These are phyloP conservation scores for Propithecus perrieri DNA, from an alignment of 2,797 vertebrate species.

Conservation along the genomic window DNA sequence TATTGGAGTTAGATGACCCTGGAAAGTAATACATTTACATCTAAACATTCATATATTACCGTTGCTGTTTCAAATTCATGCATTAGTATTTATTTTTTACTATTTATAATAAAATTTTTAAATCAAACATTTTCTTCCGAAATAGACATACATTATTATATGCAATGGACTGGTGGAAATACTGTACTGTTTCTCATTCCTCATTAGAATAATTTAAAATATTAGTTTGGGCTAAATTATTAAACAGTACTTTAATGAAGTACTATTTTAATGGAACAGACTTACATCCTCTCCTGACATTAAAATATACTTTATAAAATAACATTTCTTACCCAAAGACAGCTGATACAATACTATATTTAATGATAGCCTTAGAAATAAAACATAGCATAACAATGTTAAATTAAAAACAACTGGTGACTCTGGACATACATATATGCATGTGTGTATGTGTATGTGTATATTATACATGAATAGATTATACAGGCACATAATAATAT, in stretches of 20 bases:
- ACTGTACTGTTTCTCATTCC: not conserved
- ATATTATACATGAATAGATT: not conserved
- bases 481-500: not conserved
- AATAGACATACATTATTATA: not conserved
- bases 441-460: not conserved
- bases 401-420: not conserved
- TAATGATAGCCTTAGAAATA: not conserved
- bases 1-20: not conserved
- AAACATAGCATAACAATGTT: not conserved
- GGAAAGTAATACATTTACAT: not conserved
- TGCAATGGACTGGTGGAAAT: not conserved
- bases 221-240: not conserved
- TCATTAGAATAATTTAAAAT: conserved; percentile 38
- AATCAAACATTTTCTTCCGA: not conserved
- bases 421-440: not conserved
- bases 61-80: not conserved
- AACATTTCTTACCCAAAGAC: not conserved
- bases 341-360: not conserved
- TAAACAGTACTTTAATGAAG: not conserved
- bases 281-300: not conserved
- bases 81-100: not conserved
- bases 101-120: not conserved
- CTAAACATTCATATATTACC: not conserved
- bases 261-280: not conserved
- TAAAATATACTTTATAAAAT: not conserved